Conservation (phyloP, 2,888 invertebrate species). For the Chalcis sispes region DNA sequence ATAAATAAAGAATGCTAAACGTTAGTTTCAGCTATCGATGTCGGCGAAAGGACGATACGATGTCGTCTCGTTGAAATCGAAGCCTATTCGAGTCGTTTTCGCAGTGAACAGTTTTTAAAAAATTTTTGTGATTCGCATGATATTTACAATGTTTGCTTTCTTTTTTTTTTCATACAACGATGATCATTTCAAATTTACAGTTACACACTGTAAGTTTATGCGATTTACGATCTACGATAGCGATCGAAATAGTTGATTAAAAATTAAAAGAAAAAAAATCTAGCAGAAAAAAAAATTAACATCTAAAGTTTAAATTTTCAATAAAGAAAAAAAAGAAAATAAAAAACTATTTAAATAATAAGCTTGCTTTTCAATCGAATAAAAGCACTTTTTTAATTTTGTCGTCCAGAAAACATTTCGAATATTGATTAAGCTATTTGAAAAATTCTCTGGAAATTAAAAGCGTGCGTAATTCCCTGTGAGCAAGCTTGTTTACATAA, state of each 20-base stretch:
- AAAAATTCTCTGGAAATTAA: background rate
- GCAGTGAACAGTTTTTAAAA: background rate
- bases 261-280: background rate
- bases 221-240: background rate
- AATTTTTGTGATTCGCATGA: background rate
- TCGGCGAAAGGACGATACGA: conserved; percentile 36
- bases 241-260: no score
- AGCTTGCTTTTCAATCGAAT: background rate
- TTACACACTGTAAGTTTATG: background rate
- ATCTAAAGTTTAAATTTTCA: background rate
- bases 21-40: conserved; percentile 39
- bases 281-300: conserved; percentile 11
- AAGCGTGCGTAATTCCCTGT: background rate
- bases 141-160: conserved; percentile 32
- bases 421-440: background rate
- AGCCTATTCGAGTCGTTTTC: conserved; percentile 13
- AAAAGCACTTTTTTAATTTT: background rate
- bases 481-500: background rate
- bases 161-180: no score
- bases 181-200: background rate
- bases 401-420: background rate
- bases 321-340: background rate
- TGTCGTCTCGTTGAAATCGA: conserved; percentile 53
- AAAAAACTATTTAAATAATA: background rate
- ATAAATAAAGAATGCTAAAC: conserved; percentile 17